phyloP scores from a whole-genome alignment of 2,888 invertebrate genomes.

The Pyrocoelia pectoralis region DNA sequence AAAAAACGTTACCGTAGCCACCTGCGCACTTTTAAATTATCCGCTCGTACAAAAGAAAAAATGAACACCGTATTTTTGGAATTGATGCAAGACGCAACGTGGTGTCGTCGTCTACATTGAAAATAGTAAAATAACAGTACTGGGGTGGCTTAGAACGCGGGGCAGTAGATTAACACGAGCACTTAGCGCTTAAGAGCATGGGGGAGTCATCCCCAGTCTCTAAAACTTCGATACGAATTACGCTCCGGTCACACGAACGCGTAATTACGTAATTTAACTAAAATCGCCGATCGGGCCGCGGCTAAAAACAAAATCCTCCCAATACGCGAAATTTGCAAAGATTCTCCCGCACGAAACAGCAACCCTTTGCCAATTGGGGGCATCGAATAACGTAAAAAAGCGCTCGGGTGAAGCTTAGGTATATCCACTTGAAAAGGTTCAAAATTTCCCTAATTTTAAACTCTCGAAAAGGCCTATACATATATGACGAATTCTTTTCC shows the following conservation, averaged over 20 bases:
- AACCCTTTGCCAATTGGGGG: too few species aligned
- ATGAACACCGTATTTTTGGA: conserved; percentile 21
- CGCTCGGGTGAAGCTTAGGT: conserved; percentile 17
- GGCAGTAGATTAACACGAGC: conserved; percentile 55
- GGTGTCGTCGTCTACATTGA: conserved; percentile 38
- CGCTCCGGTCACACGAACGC: conserved; percentile 24
- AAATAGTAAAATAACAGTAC: conserved; percentile 51
- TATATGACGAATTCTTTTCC: conserved; percentile 32
- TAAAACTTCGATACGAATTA: conserved; percentile 34
- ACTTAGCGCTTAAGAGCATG: conserved; percentile 57
- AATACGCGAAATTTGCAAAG: too few species aligned
- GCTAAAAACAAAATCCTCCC: not conserved
- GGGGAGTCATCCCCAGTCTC: conserved; percentile 44
- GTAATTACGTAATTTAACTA: conserved; percentile 17
- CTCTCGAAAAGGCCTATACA: conserved; percentile 26
- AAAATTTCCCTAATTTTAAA: conserved; percentile 32
- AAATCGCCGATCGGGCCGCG: not conserved
- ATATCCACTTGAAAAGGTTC: conserved; percentile 25
- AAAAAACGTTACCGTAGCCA: conserved; percentile 18
- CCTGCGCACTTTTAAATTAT: conserved; percentile 13
- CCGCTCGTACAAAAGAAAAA: not conserved
- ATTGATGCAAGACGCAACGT: conserved; percentile 36
- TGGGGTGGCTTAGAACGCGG: conserved; percentile 48
- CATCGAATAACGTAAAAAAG: conserved; percentile 15
- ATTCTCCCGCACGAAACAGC: too few species aligned